These are phyloP conservation scores for Linyphia triangularis DNA, from an alignment of 2,888 invertebrate genomes.

Conservation along the genomic window DNA sequence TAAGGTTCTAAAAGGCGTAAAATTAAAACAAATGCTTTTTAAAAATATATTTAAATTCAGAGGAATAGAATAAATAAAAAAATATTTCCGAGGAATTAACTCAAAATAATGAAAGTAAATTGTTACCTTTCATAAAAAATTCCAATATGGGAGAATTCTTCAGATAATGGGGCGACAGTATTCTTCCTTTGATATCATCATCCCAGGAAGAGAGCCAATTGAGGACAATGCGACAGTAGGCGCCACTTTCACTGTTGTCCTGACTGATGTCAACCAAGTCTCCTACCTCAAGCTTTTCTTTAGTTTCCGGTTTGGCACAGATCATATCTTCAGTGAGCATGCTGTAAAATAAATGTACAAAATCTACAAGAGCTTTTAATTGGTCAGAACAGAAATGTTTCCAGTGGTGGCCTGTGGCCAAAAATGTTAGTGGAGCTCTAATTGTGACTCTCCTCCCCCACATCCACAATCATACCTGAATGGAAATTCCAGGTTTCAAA, in stretches of 20 bases:
- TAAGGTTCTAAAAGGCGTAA: too few species aligned
- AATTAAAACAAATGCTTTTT: too few species aligned
- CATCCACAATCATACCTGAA: too few species aligned
- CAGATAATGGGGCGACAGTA: slow-evolving; percentile 53
- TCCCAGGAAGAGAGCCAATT: slow-evolving; percentile 59
- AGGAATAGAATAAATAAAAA: too few species aligned
- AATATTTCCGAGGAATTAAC: too few species aligned
- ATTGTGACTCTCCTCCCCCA: too few species aligned
- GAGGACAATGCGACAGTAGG: slow-evolving; percentile 57
- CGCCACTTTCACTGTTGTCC: slow-evolving; percentile 62
- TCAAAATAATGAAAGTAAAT: too few species aligned
- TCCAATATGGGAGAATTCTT: slow-evolving; percentile 50
- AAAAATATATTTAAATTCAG: too few species aligned
- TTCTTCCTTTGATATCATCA: slow-evolving; percentile 37
- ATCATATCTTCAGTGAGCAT: slow-evolving; percentile 23
- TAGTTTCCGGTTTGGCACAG: slow-evolving; percentile 36
- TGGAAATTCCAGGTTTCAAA: too few species aligned
- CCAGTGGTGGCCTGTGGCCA: too few species aligned
- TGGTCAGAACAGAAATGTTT: too few species aligned
- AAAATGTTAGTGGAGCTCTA: too few species aligned
- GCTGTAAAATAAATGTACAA: neutral
- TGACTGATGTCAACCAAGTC: slow-evolving; percentile 40
- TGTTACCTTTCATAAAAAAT: slow-evolving; percentile 44
- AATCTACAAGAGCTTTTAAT: neutral
- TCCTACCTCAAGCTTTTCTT: slow-evolving; percentile 32